phyloP scores from a whole-genome alignment of 2,888 invertebrate genomes.

The Apoda limacodes region DNA sequence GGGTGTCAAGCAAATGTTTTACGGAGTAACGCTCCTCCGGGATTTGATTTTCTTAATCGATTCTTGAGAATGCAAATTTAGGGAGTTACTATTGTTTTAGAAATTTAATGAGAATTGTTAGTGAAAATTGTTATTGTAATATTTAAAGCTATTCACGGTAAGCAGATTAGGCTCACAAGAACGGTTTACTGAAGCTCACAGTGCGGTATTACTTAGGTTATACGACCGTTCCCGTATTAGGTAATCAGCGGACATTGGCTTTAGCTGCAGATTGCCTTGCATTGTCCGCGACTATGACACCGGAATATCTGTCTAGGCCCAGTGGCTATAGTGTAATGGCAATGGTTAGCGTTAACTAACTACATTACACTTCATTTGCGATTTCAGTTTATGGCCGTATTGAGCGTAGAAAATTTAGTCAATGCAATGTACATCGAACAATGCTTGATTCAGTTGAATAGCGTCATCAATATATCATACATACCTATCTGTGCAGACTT shows the following conservation, averaged over 20 bases:
- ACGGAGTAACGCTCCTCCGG: constrained; percentile 57
- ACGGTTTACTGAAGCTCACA: constrained; percentile 49
- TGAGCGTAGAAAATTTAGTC: too few relatives aligned
- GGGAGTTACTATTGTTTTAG: constrained; percentile 22
- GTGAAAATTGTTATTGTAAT: too few relatives aligned
- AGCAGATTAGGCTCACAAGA: constrained; percentile 69
- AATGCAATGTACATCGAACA: too few relatives aligned
- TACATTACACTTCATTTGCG: constrained; percentile 45
- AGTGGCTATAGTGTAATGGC: constrained; percentile 60
- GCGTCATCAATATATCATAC: too few relatives aligned
- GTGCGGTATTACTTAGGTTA: constrained; percentile 52
- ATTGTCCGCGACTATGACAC: constrained; percentile 62
- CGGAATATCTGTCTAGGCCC: constrained; percentile 70
- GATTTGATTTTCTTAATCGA: constrained; percentile 69
- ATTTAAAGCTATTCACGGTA: constrained; percentile 59
- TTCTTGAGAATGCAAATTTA: constrained; percentile 51
- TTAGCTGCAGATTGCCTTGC: constrained; percentile 59
- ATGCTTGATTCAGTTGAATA: too few relatives aligned
- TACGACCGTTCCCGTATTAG: constrained; percentile 60
- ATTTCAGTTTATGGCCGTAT: too few relatives aligned
- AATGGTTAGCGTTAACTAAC: constrained; percentile 50
- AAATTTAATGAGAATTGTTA: too few relatives aligned
- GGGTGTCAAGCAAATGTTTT: constrained; percentile 70
- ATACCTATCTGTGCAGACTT: too few relatives aligned
- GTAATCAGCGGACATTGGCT: constrained; percentile 66